phyloP scores from a whole-genome alignment of 2,113 vertebrate genomes.

The Dipodomys spectabilis region DNA sequence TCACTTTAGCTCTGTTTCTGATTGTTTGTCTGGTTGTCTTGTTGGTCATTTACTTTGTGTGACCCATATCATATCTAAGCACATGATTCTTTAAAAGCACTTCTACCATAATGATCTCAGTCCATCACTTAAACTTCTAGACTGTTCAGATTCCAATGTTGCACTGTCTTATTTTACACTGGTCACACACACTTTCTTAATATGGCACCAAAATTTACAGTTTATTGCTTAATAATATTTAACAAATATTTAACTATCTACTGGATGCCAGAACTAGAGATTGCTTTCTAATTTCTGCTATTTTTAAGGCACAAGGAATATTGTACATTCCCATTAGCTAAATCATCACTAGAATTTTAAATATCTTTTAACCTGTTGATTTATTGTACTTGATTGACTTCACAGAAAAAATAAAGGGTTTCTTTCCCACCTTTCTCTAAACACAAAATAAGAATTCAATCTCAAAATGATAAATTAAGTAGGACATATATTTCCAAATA shows the following conservation, averaged over 20 bases:
- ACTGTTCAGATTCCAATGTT: not conserved
- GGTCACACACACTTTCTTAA: not conserved
- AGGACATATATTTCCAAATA: constrained; percentile 29
- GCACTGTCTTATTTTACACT: constrained; percentile 15
- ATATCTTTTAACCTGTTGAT: not conserved
- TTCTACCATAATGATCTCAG: not conserved
- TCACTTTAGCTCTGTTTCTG: not conserved
- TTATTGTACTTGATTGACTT: not conserved
- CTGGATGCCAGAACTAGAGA: not conserved
- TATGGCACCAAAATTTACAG: not conserved
- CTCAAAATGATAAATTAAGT: not conserved
- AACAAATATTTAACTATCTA: not conserved
- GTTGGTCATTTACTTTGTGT: not conserved
- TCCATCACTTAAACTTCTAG: constrained; percentile 25
- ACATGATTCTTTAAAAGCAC: not conserved
- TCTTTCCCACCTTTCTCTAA: not conserved
- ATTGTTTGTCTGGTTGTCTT: not conserved
- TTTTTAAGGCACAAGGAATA: not conserved
- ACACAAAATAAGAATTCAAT: constrained; percentile 28
- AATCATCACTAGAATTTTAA: not conserved
- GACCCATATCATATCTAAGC: not conserved
- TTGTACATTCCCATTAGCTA: not conserved
- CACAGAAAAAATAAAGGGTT: not conserved
- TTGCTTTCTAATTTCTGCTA: constrained; percentile 20
- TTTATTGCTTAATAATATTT: not conserved